Percentiles rank a stretch among this genome's conserved stretches.
Conservation (phyloP, 2,888 invertebrate genomes). For the Drosophila austrosaltans region DNA sequence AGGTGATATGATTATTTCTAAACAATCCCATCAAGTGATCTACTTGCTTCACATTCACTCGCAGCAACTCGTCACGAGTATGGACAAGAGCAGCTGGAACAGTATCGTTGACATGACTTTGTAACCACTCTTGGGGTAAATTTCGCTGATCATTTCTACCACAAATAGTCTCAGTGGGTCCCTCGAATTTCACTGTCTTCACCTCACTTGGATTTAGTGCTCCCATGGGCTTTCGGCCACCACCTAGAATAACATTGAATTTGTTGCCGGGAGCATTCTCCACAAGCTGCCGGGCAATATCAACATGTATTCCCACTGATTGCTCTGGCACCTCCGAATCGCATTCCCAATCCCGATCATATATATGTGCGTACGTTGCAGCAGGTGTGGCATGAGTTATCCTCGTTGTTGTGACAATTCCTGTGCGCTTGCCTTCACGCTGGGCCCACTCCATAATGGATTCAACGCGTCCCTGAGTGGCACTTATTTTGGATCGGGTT, state of each 20-base stretch:
- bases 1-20: slow-evolving; percentile 85
- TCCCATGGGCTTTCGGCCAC: slow-evolving; percentile 85
- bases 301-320: slow-evolving; percentile 83
- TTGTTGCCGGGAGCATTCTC: slow-evolving; percentile 86
- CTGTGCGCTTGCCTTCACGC: slow-evolving; percentile 85
- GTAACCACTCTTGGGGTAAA: slow-evolving; percentile 85
- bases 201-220: slow-evolving; percentile 67
- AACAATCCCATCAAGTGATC: slow-evolving; percentile 85
- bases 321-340: slow-evolving; percentile 83
- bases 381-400: slow-evolving; percentile 88
- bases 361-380: slow-evolving; percentile 85
- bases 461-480: slow-evolving; percentile 83
- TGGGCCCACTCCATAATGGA: slow-evolving; percentile 86
- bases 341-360: slow-evolving; percentile 86
- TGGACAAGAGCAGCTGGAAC: slow-evolving; percentile 80
- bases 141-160: slow-evolving; percentile 85
- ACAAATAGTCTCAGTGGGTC: slow-evolving; percentile 82
- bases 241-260: slow-evolving; percentile 87
- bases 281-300: slow-evolving; percentile 87
- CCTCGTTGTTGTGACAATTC: slow-evolving; percentile 88
- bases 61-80: slow-evolving; percentile 82
- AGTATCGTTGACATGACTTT: slow-evolving; percentile 70
- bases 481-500: slow-evolving; percentile 71
- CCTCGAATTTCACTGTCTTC: slow-evolving; percentile 68
- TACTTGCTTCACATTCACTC: slow-evolving; percentile 82